Percentiles rank a stretch among this genome's conserved stretches.
These are phyloP conservation scores for Acropora yongei DNA, from an alignment of 64 coral and sea anemone species.

Conservation along the genomic window DNA sequence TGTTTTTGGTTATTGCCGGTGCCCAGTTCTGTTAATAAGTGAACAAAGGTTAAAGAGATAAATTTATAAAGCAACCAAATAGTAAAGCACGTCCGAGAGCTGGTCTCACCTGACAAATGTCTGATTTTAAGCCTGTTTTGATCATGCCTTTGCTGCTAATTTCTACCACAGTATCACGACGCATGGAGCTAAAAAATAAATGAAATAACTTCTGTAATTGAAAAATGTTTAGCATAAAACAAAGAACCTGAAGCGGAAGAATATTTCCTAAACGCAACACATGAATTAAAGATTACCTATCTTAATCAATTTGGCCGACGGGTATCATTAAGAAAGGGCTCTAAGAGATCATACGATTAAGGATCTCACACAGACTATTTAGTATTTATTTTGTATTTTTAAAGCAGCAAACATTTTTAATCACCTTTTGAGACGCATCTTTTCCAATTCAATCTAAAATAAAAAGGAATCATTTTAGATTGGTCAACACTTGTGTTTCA, in stretches of 20 bases:
- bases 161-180: slow-evolving; percentile 79
- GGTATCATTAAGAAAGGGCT: no score
- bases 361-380: no score
- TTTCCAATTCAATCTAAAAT: slow-evolving; percentile 86
- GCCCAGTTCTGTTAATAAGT: no score
- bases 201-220: neutral
- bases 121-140: slow-evolving; percentile 92
- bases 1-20: no score
- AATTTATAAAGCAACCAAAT: no score
- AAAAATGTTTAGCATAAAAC: no score
- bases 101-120: slow-evolving; percentile 83
- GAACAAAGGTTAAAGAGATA: no score
- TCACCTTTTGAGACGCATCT: slow-evolving; percentile 87
- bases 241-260: neutral
- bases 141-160: slow-evolving; percentile 80
- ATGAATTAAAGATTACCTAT: no score
- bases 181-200: slow-evolving; percentile 78
- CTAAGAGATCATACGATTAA: no score
- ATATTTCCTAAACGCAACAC: neutral
- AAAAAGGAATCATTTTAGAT: neutral
- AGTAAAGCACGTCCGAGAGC: no score
- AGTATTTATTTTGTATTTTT: no score
- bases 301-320: no score
- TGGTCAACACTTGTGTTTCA: neutral
- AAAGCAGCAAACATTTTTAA: neutral